Conservation (phyloP, 2,797 vertebrate genomes). For the Emys orbicularis region DNA sequence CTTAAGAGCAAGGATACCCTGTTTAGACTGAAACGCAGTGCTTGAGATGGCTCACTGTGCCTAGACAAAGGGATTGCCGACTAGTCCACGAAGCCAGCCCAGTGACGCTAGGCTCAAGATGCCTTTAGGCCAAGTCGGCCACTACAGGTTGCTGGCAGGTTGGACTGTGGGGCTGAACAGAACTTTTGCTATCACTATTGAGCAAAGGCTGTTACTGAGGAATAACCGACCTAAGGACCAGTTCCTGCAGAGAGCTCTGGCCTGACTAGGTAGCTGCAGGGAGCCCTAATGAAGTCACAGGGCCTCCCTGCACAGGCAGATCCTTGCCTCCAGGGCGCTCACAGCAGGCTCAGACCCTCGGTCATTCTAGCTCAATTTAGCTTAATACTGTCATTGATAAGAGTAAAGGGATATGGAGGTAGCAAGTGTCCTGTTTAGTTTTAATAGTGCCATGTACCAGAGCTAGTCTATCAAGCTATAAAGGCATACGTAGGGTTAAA, state of each 20-base stretch:
- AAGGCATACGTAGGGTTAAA: fast-evolving
- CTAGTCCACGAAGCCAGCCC: fast-evolving
- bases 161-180: neutral
- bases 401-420: fast-evolving
- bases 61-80: fast-evolving
- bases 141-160: neutral
- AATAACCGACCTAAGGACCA: fast-evolving
- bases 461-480: fast-evolving
- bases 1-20: too few relatives aligned
- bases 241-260: fast-evolving
- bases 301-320: fast-evolving
- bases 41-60: neutral
- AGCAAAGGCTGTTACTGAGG: fast-evolving
- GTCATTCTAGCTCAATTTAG: neutral
- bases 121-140: neutral
- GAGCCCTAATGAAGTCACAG: fast-evolving
- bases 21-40: fast-evolving
- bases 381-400: fast-evolving
- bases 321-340: neutral
- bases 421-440: fast-evolving
- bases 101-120: fast-evolving
- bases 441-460: fast-evolving
- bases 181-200: fast-evolving
- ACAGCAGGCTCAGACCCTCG: fast-evolving
- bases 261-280: fast-evolving